Evolutionary conservation across 2,888 invertebrate genomes (phyloP), one percentile per base, ranked within the genome.

Genomic region (Tuberolachnus salignus): DNA sequence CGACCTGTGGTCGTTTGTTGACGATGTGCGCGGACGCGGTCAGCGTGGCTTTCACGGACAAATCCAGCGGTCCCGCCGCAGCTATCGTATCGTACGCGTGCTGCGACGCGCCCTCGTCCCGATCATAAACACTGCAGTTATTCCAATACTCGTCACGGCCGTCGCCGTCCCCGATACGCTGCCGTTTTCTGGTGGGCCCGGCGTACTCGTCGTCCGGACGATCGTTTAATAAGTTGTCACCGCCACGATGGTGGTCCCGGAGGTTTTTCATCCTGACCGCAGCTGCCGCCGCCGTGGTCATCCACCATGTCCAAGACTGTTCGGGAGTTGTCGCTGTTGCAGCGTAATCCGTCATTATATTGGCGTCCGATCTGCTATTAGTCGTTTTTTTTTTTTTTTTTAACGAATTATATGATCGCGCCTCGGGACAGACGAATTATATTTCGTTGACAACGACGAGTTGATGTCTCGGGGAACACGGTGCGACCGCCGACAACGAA

Each of bases 271-370:
- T 42, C 0, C 73, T 51, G 34, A 73, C 42, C 10, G 73, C 51
- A 21, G 63, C 51, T 21, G 63, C 51, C 51, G 51, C 63, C 2
- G 49, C 73, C 10, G 51, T 73, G 42, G 63, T 73, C 73, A 51
- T 63, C 73, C 73, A 73, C 73, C 63, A 73, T 21, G 63, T 63
- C 73, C 73, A 73, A 63, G 73, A 73, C 14, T 26, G 73, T 21
- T 73, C 73, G 23, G 73, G 6, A 34, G 34, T 34, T 6, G 34
- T 21, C 11, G 63, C 23, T 21, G 73, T 11, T 3, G 34, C 42
- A 13, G 63, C 51, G 42, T 73, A 63, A n/a, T 63, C 73, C 3
- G 63, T 73, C 63, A 51, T 73, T 6, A 9, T 1, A n/a, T 61
- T 2, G n/a, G 2, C n/a, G 59, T n/a, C n/a, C n/a, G n/a, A n/a